phyloP scores from a whole-genome alignment of 64 coral and sea anemone genomes.

The Actinia tenebrosa region DNA sequence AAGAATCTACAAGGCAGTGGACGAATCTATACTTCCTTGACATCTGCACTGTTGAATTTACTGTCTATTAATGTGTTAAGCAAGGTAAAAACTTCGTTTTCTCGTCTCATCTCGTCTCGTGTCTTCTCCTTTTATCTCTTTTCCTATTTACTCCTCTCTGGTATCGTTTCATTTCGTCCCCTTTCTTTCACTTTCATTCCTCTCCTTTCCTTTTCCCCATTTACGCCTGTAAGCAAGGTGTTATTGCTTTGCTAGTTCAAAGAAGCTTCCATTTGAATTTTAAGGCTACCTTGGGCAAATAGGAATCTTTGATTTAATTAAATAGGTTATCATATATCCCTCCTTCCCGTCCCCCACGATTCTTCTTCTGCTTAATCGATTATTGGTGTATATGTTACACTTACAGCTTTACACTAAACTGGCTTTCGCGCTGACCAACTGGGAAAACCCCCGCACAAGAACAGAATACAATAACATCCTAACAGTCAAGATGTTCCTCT shows the following conservation, averaged over 20 bases:
- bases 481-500: conserved; percentile 53
- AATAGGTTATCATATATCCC: neutral
- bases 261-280: too few relatives aligned
- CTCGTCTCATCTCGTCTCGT: neutral
- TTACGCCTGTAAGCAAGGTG: too few relatives aligned
- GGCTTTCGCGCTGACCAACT: conserved; percentile 38
- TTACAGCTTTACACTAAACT: conserved; percentile 30
- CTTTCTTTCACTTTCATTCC: too few relatives aligned
- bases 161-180: too few relatives aligned
- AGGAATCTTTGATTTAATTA: too few relatives aligned
- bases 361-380: neutral
- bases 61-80: conserved; percentile 28
- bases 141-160: too few relatives aligned
- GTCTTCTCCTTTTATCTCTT: neutral
- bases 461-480: conserved; percentile 45
- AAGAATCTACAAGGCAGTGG: conserved; percentile 20
- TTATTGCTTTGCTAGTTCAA: too few relatives aligned
- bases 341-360: neutral
- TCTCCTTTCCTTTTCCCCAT: too few relatives aligned
- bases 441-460: conserved; percentile 49
- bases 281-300: too few relatives aligned
- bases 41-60: conserved; percentile 40
- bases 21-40: conserved; percentile 40
- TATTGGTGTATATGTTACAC: neutral
- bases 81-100: conserved; percentile 2